These are phyloP conservation scores for Propithecus deckenii DNA, from an alignment of 2,797 vertebrate genomes.

Conservation along the genomic window DNA sequence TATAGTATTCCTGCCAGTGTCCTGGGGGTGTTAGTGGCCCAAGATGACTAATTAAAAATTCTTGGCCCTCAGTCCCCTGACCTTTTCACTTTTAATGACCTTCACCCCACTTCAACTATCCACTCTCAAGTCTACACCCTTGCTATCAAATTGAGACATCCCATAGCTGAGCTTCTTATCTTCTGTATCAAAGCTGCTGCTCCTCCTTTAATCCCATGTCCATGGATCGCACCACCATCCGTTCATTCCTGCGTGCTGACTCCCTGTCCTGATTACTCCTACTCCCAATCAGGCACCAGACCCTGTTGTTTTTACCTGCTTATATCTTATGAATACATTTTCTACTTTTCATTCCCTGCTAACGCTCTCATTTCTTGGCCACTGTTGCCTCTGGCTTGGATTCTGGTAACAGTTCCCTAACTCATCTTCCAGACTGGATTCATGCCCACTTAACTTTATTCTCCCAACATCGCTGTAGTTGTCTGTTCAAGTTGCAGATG, in stretches of 20 bases:
- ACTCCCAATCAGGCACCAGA: not conserved
- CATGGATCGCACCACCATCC: not conserved
- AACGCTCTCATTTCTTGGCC: not conserved
- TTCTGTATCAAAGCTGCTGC: not conserved
- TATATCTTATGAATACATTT: not conserved
- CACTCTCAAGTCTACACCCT: not conserved
- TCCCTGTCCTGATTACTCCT: not conserved
- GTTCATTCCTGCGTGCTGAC: not conserved
- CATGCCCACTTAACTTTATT: not conserved
- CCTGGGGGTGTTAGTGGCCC: not conserved
- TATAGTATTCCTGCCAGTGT: not conserved
- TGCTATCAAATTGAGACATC: not conserved
- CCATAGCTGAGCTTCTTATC: not conserved
- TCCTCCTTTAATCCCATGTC: not conserved
- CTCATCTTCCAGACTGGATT: not conserved
- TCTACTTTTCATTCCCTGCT: not conserved
- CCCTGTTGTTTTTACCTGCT: not conserved
- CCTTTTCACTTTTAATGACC: not conserved
- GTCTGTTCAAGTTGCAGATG: not conserved
- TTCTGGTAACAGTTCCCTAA: not conserved
- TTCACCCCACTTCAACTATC: not conserved
- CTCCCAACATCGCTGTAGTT: not conserved
- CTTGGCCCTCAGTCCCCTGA: not conserved
- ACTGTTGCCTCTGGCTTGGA: not conserved
- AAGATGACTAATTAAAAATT: constrained; percentile 24